phyloP scores from a whole-genome alignment of 1,140 invertebrate species.

The Hylaeus volcanicus region DNA sequence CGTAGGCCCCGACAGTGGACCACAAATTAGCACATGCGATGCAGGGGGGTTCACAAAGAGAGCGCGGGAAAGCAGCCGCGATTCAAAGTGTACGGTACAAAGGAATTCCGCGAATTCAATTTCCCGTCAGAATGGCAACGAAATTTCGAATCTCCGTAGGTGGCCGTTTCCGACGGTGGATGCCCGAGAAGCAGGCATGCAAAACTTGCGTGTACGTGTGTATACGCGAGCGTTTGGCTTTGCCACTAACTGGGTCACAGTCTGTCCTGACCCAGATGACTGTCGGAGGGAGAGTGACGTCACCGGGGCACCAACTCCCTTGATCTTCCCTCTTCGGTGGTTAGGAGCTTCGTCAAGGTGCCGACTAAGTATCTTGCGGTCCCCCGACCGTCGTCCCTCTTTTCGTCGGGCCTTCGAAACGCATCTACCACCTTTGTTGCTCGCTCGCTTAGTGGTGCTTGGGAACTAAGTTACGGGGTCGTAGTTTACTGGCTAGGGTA shows the following conservation, averaged over 20 bases:
- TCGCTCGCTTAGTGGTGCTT: background rate
- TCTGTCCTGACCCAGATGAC: constrained; percentile 77
- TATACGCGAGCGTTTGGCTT: constrained; percentile 1
- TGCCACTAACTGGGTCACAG: constrained; percentile 73
- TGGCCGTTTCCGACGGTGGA: background rate
- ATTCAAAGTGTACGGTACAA: constrained; percentile 23
- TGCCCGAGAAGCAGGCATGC: background rate
- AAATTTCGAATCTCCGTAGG: constrained; percentile 38
- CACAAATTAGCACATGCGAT: background rate
- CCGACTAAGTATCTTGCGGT: background rate
- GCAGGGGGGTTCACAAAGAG: background rate
- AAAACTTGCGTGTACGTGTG: constrained; percentile 43
- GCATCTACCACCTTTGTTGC: constrained; percentile 7
- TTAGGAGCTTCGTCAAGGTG: constrained; percentile 22
- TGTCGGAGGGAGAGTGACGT: constrained; percentile 69
- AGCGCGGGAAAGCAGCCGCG: background rate
- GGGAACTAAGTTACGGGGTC: background rate
- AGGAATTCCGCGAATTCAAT: constrained; percentile 44
- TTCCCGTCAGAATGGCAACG: constrained; percentile 14
- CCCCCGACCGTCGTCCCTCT: background rate
- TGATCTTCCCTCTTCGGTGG: constrained; percentile 24
- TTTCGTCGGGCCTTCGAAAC: background rate
- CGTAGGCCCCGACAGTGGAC: background rate
- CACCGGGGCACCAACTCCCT: constrained; percentile 57
- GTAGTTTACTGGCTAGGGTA: background rate